Evolutionary conservation across 2,888 invertebrate genomes (phyloP).

Genomic region (Monochamus alternatus): DNA sequence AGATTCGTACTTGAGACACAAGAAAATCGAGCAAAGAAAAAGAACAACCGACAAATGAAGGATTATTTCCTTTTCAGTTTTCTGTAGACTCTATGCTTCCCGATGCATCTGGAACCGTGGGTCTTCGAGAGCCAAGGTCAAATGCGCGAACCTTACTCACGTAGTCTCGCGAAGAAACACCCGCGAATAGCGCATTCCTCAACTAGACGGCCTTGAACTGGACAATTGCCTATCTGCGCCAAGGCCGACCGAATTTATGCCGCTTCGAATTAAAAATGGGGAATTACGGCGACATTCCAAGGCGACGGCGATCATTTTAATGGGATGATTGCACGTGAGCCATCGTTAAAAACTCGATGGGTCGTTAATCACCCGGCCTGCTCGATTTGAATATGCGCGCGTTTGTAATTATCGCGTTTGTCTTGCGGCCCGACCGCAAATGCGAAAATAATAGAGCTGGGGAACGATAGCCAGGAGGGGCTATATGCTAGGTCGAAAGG

Average conservation of each 20-base stretch:
- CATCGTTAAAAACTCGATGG: constrained; percentile 17
- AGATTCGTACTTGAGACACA: too few relatives aligned
- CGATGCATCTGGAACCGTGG: background rate
- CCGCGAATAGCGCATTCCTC: constrained; percentile 64
- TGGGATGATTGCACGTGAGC: constrained; percentile 26
- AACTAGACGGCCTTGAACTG: constrained; percentile 64
- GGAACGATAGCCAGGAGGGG: background rate
- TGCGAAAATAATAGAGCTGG: constrained; percentile 27
- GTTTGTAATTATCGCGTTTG: constrained; percentile 17
- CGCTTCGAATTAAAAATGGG: constrained; percentile 17
- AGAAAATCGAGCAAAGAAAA: too few relatives aligned
- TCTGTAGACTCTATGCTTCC: background rate
- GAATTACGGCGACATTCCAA: constrained; percentile 15
- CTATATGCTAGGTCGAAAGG: background rate
- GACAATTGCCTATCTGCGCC: constrained; percentile 59
- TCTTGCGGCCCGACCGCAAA: constrained; percentile 12
- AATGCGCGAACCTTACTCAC: constrained; percentile 2
- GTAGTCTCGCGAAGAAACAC: constrained; percentile 53
- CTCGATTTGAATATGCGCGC: constrained; percentile 1
- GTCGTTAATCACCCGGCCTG: constrained; percentile 24
- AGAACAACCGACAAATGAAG: too few relatives aligned
- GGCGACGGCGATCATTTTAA: constrained; percentile 15
- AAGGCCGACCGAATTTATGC: constrained; percentile 51
- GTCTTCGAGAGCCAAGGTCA: constrained; percentile 1
- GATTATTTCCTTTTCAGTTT: too few relatives aligned